Evolutionary conservation across 2,888 invertebrate genomes (phyloP).

Genomic region (Xestobium rufovillosum): DNA sequence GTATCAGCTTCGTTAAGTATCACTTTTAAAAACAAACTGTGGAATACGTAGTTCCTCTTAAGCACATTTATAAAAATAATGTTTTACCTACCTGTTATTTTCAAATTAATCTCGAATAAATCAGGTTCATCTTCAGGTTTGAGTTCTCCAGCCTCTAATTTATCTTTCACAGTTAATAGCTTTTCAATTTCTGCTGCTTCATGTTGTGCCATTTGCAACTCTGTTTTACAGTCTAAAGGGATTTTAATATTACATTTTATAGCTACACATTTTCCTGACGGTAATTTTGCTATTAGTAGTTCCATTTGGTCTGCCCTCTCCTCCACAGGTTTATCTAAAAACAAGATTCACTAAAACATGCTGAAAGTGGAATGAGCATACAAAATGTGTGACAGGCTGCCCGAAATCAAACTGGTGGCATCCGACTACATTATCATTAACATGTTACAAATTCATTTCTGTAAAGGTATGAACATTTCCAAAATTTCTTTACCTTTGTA

Average conservation of each 20-base stretch:
- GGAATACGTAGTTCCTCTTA: too few relatives aligned
- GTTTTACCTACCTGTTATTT: too few relatives aligned
- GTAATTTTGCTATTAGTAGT: conserved; percentile 55
- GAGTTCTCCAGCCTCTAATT: conserved; percentile 29
- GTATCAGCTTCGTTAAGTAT: too few relatives aligned
- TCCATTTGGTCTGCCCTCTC: conserved; percentile 38
- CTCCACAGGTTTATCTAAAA: conserved; percentile 30
- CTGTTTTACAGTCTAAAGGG: conserved; percentile 53
- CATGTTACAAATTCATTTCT: too few relatives aligned
- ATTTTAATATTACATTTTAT: conserved; percentile 57
- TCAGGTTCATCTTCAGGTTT: conserved; percentile 21
- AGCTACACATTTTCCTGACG: conserved; percentile 56
- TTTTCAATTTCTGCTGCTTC: conserved; percentile 56
- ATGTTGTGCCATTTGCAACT: conserved; percentile 55
- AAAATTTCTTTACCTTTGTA: conserved; percentile 37
- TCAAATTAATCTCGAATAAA: conserved; percentile 13
- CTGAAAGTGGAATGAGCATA: too few relatives aligned
- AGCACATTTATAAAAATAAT: too few relatives aligned
- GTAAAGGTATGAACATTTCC: too few relatives aligned
- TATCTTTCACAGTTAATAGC: conserved; percentile 54
- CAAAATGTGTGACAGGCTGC: too few relatives aligned
- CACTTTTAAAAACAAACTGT: too few relatives aligned
- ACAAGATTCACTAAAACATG: conserved; percentile 7
- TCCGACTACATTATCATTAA: too few relatives aligned
- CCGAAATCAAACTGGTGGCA: too few relatives aligned